Conservation (phyloP, 2,113 vertebrate genomes). For the Gymnocephalus cernua region DNA sequence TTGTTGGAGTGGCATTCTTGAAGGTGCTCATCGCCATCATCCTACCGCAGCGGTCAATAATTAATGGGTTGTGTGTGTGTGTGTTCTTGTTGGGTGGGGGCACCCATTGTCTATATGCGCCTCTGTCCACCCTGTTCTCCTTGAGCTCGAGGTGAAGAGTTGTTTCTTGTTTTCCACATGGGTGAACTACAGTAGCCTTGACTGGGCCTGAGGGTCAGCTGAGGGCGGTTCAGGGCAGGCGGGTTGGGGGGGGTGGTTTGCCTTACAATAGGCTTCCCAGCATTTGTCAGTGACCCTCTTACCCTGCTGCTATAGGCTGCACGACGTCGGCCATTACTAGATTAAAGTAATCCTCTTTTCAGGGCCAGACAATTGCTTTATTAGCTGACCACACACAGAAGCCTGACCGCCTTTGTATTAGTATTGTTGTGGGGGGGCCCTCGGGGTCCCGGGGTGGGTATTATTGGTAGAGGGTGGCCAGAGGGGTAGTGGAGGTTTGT, state of each 20-base stretch:
- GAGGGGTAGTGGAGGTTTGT: conserved; percentile 24
- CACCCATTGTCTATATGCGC: conserved; percentile 23
- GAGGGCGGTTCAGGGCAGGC: conserved; percentile 39
- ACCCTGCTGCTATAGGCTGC: conserved; percentile 58
- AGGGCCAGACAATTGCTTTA: conserved; percentile 81
- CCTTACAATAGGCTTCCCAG: conserved; percentile 72
- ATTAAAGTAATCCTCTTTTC: conserved; percentile 87
- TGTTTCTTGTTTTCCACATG: conserved; percentile 72
- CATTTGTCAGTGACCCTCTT: conserved; percentile 72
- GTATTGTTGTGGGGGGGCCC: conserved; percentile 77
- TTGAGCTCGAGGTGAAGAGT: conserved; percentile 54
- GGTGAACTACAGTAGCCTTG: conserved; percentile 69
- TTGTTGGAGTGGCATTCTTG: conserved; percentile 52
- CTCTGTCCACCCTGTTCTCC: neutral
- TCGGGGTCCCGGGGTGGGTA: conserved; percentile 55
- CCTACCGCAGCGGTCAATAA: conserved; percentile 47
- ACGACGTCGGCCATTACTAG: conserved; percentile 78
- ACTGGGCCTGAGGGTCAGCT: conserved; percentile 56
- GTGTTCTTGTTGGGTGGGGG: neutral
- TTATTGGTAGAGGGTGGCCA: conserved; percentile 30
- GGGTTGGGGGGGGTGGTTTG: neutral
- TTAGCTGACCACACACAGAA: conserved; percentile 82
- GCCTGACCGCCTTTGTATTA: conserved; percentile 79
- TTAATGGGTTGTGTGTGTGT: conserved; percentile 33
- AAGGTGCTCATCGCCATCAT: conserved; percentile 20